These are phyloP conservation scores for Apodemia hepburni DNA, from an alignment of 2,888 invertebrate genomes.

Conservation along the genomic window DNA sequence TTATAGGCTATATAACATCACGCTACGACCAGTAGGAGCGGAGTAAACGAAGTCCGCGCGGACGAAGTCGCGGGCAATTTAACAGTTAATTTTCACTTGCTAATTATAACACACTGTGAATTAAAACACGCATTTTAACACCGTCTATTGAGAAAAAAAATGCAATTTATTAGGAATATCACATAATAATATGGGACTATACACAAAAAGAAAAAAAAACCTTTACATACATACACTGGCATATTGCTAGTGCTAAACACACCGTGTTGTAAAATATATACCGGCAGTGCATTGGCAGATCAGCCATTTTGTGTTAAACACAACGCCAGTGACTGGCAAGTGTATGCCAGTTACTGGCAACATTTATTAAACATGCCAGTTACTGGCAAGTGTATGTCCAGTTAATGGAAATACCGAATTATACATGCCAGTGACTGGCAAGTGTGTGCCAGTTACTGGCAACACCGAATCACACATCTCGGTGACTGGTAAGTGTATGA, in stretches of 20 bases:
- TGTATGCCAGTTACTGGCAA: not conserved
- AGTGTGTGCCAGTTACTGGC: too few species aligned
- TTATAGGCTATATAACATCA: too few species aligned
- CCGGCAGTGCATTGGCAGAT: not conserved
- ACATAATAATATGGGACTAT: slow-evolving; percentile 21
- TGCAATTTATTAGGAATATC: slow-evolving; percentile 26
- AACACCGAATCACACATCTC: too few species aligned
- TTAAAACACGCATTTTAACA: not conserved
- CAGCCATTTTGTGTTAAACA: slow-evolving; percentile 7
- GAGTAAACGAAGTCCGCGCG: too few species aligned
- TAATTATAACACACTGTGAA: too few species aligned
- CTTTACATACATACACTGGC: slow-evolving; percentile 17
- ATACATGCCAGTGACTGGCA: too few species aligned
- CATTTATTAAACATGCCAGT: not conserved
- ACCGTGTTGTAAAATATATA: not conserved
- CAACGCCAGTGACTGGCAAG: slow-evolving; percentile 5
- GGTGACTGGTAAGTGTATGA: too few species aligned
- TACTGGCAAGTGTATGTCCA: too few species aligned
- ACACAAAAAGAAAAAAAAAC: slow-evolving; percentile 16
- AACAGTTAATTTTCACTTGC: too few species aligned
- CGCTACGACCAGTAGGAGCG: too few species aligned
- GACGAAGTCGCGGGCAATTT: too few species aligned
- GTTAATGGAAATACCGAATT: too few species aligned
- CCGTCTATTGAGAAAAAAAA: slow-evolving; percentile 19
- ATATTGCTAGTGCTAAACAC: slow-evolving; percentile 19